Conservation (phyloP, 2,888 invertebrate genomes). For the Gisinianus flammeolus region DNA sequence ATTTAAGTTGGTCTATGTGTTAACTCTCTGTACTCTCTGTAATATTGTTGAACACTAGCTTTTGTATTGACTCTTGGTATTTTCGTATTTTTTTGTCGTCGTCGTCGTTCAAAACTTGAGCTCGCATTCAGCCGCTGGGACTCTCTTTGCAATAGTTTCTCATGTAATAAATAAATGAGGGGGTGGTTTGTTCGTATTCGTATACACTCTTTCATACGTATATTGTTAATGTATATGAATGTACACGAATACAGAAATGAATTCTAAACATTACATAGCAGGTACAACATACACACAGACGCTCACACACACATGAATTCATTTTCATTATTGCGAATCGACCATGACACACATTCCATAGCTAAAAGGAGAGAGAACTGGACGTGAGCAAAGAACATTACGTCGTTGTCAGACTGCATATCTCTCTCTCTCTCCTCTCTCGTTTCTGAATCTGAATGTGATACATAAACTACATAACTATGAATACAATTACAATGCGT, state of each 20-base stretch:
- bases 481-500: conserved; percentile 10
- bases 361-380: conserved; percentile 33
- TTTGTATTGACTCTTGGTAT: background rate
- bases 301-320: conserved; percentile 26
- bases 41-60: no score
- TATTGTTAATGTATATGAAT: background rate
- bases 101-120: conserved; percentile 15
- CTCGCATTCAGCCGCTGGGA: background rate
- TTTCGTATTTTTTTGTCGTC: background rate
- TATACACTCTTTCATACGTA: background rate
- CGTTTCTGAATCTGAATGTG: background rate
- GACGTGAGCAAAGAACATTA: conserved; percentile 25
- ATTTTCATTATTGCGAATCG: conserved; percentile 55
- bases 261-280: conserved; percentile 19
- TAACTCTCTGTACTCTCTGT: no score
- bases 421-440: conserved; percentile 23
- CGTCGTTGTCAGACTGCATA: conserved; percentile 40
- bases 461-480: conserved; percentile 5
- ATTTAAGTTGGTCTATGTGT: background rate
- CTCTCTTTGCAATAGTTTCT: background rate
- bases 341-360: conserved; percentile 59
- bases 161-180: background rate
- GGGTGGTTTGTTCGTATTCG: background rate
- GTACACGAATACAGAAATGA: conserved; percentile 3
- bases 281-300: background rate